phyloP scores from a whole-genome alignment of 2,113 vertebrate genomes.

The Zonotrichia leucophrys region DNA sequence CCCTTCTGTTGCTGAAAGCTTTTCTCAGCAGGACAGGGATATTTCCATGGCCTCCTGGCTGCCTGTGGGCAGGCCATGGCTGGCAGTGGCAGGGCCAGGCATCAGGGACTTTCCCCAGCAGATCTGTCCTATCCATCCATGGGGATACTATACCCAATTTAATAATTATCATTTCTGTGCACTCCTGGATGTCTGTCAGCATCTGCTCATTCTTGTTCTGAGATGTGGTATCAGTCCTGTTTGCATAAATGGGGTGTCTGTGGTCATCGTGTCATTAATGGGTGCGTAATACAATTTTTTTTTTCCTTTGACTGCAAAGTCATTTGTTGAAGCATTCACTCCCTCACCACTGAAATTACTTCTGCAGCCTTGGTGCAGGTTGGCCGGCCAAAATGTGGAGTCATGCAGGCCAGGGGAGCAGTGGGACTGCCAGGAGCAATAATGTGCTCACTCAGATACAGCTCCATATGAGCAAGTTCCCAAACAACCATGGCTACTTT shows the following conservation, averaged over 20 bases:
- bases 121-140: fast-evolving
- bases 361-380: not conserved
- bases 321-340: not conserved
- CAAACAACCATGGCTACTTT: not conserved
- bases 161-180: fast-evolving
- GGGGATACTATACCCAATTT: not conserved
- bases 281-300: fast-evolving
- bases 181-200: fast-evolving
- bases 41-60: not conserved
- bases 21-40: not conserved
- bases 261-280: not conserved
- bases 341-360: not conserved
- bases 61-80: not conserved
- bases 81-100: not conserved
- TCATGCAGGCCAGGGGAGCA: fast-evolving
- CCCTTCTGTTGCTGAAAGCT: no score
- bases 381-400: not conserved
- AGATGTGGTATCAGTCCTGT: not conserved
- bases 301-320: not conserved
- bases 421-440: not conserved
- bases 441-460: not conserved
- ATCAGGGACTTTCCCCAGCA: not conserved
- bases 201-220: not conserved
- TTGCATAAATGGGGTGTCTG: not conserved
- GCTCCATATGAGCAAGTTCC: not conserved